These are phyloP conservation scores for Xanthorhoe designata DNA, from an alignment of 2,888 invertebrate species.

Conservation along the genomic window DNA sequence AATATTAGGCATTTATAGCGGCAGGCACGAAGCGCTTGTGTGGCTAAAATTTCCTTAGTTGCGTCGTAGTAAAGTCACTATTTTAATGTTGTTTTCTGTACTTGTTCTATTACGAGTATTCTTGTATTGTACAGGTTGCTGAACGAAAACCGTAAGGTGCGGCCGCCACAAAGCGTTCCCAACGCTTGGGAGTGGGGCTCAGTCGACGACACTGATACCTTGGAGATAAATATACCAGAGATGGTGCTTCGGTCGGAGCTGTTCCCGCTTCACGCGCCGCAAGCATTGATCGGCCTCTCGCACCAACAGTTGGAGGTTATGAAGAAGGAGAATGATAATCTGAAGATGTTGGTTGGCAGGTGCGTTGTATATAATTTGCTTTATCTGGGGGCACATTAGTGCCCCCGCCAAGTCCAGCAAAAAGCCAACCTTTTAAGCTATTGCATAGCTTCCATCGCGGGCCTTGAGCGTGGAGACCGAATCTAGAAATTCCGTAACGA, in stretches of 20 bases:
- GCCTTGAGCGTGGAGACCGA: too few relatives aligned
- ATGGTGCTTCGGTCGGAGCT: slow-evolving; percentile 65
- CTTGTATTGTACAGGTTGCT: slow-evolving; percentile 53
- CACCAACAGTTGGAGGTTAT: slow-evolving; percentile 58
- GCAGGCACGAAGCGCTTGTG: too few relatives aligned
- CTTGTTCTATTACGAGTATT: too few relatives aligned
- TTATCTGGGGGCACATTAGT: too few relatives aligned
- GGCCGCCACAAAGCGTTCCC: slow-evolving; percentile 54
- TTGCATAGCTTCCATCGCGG: too few relatives aligned
- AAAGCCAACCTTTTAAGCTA: too few relatives aligned
- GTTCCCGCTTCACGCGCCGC: slow-evolving; percentile 74
- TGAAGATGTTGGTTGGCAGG: slow-evolving; percentile 66
- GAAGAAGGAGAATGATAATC: slow-evolving; percentile 63
- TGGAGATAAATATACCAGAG: slow-evolving; percentile 67
- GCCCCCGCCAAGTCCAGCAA: too few relatives aligned
- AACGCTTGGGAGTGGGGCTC: slow-evolving; percentile 76
- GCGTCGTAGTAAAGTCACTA: too few relatives aligned
- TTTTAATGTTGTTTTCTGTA: slow-evolving; percentile 1
- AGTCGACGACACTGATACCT: slow-evolving; percentile 62
- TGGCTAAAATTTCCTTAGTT: too few relatives aligned
- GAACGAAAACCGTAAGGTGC: slow-evolving; percentile 67
- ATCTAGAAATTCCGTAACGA: too few relatives aligned
- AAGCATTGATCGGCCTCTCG: slow-evolving; percentile 60
- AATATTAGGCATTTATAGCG: too few relatives aligned
- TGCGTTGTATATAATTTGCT: slow-evolving; percentile 33